These are phyloP conservation scores for Ips typographus DNA, from an alignment of 1,140 invertebrate genomes.

Conservation along the genomic window DNA sequence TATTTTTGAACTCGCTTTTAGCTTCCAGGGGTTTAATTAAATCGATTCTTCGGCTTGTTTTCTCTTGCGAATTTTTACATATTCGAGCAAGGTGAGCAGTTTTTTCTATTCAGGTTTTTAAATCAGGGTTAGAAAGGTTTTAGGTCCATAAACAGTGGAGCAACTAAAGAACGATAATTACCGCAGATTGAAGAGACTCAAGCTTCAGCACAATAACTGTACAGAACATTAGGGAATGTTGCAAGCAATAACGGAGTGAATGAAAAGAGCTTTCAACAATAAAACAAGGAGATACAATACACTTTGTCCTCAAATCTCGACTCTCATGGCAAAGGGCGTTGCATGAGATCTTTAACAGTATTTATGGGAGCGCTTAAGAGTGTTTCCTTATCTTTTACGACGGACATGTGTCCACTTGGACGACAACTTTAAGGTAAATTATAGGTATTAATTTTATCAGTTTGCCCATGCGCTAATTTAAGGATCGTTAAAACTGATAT, in stretches of 20 bases:
- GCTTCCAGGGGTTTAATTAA: too few relatives aligned
- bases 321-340: slow-evolving; percentile 24
- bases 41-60: too few relatives aligned
- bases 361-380: slow-evolving; percentile 32
- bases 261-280: slow-evolving; percentile 13
- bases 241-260: slow-evolving; percentile 21
- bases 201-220: background rate
- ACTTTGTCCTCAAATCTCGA: slow-evolving; percentile 28
- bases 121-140: too few relatives aligned
- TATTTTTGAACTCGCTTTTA: background rate
- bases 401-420: slow-evolving; percentile 30
- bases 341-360: slow-evolving; percentile 28
- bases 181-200: background rate
- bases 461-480: slow-evolving; percentile 28
- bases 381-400: slow-evolving; percentile 34
- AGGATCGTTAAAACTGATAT: slow-evolving; percentile 21
- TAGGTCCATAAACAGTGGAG: too few relatives aligned
- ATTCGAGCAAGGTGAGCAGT: too few relatives aligned
- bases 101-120: too few relatives aligned
- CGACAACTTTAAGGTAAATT: slow-evolving; percentile 34
- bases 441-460: slow-evolving; percentile 34
- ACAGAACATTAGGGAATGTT: slow-evolving; percentile 2
- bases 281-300: slow-evolving; percentile 26
- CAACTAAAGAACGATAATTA: too few relatives aligned
- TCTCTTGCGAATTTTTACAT: too few relatives aligned